phyloP scores from a whole-genome alignment of 2,113 vertebrate species.

The Cheirogaleus medius region DNA sequence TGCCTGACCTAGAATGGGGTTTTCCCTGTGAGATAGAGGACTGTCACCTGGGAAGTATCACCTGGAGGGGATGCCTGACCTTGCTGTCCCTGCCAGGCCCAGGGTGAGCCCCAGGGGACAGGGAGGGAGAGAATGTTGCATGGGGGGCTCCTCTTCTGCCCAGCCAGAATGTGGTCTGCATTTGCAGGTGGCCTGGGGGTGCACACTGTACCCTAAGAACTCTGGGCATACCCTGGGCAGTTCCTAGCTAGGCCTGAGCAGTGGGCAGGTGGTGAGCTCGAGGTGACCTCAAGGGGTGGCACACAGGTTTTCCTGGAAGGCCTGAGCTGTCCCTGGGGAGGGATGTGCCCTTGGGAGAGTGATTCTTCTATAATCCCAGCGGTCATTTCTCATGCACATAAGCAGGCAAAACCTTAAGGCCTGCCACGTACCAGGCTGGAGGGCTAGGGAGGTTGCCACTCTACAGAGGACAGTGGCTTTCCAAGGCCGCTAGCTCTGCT shows the following conservation, averaged over 20 bases:
- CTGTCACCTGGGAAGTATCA: background rate
- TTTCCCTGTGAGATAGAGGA: background rate
- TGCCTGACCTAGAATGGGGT: background rate
- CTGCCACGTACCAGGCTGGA: background rate
- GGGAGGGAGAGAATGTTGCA: background rate
- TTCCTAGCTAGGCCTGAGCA: background rate
- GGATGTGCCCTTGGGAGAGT: rapidly evolving
- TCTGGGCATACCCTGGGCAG: background rate
- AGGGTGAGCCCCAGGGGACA: background rate
- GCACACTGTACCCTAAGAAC: background rate
- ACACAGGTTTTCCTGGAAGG: background rate
- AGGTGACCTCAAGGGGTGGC: too few relatives aligned
- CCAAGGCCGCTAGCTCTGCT: background rate
- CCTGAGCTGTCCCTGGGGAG: background rate
- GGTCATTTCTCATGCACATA: background rate
- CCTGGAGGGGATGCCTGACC: background rate
- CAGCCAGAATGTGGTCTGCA: background rate
- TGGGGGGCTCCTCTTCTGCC: background rate
- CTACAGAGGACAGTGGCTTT: background rate
- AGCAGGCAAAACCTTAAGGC: background rate
- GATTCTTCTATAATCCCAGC: background rate
- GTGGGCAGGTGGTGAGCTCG: background rate
- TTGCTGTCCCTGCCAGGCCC: background rate
- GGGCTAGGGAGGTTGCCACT: background rate
- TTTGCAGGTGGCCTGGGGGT: background rate